Evolutionary conservation across 2,888 invertebrate genomes (phyloP).

Genomic region (Callyntrura sp.): DNA sequence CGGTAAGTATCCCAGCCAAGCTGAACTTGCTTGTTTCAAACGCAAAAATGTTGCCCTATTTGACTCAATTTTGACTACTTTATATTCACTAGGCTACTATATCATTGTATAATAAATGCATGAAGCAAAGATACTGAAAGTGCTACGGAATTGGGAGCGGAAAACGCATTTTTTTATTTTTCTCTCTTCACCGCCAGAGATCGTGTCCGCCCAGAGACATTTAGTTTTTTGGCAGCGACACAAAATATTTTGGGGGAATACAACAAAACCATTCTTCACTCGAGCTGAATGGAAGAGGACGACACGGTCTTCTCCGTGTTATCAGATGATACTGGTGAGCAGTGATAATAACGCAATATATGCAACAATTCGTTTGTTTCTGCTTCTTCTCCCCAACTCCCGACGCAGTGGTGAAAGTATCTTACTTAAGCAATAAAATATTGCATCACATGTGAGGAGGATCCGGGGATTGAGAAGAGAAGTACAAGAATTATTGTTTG

Average conservation of each 20-base stretch:
- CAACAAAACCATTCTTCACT: background rate
- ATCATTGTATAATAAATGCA: no score
- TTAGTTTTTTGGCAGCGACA: conserved; percentile 32
- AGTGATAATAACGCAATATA: background rate
- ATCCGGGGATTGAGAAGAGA: no score
- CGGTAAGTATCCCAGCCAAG: background rate
- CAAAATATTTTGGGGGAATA: conserved; percentile 35
- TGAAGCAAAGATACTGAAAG: no score
- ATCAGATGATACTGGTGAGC: conserved; percentile 32
- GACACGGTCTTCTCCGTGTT: background rate
- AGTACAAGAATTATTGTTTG: background rate
- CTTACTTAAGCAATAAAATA: background rate
- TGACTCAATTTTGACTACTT: no score
- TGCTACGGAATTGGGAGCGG: no score
- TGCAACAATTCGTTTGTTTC: conserved; percentile 10
- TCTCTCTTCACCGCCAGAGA: background rate
- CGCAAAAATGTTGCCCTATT: background rate
- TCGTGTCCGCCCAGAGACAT: conserved; percentile 30
- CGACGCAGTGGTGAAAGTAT: background rate
- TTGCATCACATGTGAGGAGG: background rate
- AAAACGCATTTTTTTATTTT: background rate
- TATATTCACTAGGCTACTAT: no score
- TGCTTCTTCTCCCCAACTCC: background rate
- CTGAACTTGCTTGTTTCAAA: background rate
- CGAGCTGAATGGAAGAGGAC: background rate